Base-by-base conservation (phyloP, 2,113 vertebrate species). In the Hyperoodon ampullatus region DNA sequence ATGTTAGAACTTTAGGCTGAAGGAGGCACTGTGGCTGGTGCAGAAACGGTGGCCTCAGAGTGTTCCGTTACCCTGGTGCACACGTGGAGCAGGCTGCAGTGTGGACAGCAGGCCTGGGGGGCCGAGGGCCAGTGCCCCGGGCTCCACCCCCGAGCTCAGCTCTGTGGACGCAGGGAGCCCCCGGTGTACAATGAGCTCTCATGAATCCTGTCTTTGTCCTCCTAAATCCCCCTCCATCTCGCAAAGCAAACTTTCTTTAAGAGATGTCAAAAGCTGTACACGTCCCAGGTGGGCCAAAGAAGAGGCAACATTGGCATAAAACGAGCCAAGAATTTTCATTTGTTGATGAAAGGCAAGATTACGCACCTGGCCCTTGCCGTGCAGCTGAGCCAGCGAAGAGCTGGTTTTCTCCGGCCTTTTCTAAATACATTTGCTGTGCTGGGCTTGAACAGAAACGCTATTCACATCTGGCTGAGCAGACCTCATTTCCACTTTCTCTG, bases 281-380 rank as follows among this genome's bases (percentile, higher is more conserved):
- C 30, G 3, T 42, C 88, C 94, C 96, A 93, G 96, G 93, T 94
- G 97, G 93, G 96, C 95, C 50, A 8, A n/a, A 15, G 88, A 72
- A 88, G 93, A 94, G 61, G 88, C 47, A 68, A 83, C 58, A 55
- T 1, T 5, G 88, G 70, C 15, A 24, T 58, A 15, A 58, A 77
- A 35, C 12, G 96, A 97, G 96, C 97, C 97, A 95, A 84, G 93
- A 90, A 39, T 70, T 10, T 50, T 44, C 86, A 19, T 33, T 71
- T 94, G 92, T 71, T 89, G 97, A 89, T 95, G 97, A 84, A 93
- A 97, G 96, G 95, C 55, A 39, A 66, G 90, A 66, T 97, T 53
- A 24, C 18, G 1, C 87, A 70, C 78, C 88, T 74, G 96, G 97
- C 72, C 19, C 58, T 15, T 5, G 1, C 47, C 0, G 42, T 7